phyloP scores from a whole-genome alignment of 2,113 vertebrate genomes.

The Anoura caudifer region DNA sequence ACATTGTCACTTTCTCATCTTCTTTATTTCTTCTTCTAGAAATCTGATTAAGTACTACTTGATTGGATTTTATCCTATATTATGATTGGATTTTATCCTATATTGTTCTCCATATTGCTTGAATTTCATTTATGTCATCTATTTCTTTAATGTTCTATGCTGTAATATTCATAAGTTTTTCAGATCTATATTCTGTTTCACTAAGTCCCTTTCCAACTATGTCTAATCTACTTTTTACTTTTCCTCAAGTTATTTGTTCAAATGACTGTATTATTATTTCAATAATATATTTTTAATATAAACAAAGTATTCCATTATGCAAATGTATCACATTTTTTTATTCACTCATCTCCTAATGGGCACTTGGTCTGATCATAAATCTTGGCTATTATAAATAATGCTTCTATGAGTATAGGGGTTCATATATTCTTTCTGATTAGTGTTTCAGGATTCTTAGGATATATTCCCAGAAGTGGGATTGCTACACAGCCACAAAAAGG shows the following conservation, averaged over 20 bases:
- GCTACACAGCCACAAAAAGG: too few species aligned
- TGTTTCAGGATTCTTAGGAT: too few species aligned
- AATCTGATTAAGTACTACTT: background rate
- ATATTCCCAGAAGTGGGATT: too few species aligned
- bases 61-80: background rate
- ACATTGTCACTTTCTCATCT: background rate
- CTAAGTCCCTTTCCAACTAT: background rate
- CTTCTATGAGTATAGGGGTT: too few species aligned
- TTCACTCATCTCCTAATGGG: too few species aligned
- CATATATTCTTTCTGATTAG: too few species aligned
- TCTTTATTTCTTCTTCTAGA: background rate
- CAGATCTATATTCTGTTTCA: background rate
- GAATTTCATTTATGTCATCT: background rate
- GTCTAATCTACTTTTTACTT: background rate
- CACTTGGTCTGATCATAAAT: too few species aligned
- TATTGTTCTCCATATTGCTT: background rate
- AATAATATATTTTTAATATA: background rate
- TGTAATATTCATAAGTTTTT: background rate
- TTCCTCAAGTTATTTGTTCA: background rate
- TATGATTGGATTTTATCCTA: background rate
- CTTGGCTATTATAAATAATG: too few species aligned
- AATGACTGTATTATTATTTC: background rate
- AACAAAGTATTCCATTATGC: too few species aligned
- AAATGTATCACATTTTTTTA: too few species aligned
- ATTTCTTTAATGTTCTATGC: background rate